Percentiles rank a stretch among this genome's conserved stretches.
These are phyloP conservation scores for Ridgeia piscesae DNA, from an alignment of 1,140 invertebrate species.

Conservation along the genomic window DNA sequence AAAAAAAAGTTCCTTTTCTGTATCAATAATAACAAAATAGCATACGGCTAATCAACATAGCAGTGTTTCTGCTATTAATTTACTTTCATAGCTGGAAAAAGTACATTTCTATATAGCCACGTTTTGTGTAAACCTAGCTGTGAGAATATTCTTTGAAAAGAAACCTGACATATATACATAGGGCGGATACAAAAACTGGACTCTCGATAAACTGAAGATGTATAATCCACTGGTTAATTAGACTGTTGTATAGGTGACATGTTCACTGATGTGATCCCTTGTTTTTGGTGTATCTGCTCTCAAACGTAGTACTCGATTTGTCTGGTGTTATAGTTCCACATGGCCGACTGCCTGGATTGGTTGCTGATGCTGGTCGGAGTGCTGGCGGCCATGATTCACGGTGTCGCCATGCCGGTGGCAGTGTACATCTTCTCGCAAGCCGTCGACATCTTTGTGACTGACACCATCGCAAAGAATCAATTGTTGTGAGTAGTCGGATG, in stretches of 20 bases:
- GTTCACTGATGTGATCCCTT: no score
- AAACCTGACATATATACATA: background rate
- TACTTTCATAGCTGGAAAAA: no score
- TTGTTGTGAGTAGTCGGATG: background rate
- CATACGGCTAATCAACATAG: no score
- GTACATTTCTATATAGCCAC: no score
- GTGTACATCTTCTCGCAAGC: background rate
- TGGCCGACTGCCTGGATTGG: slow-evolving; percentile 6
- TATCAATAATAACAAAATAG: no score
- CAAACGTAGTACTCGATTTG: background rate
- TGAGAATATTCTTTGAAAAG: no score
- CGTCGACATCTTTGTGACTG: background rate
- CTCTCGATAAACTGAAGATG: no score
- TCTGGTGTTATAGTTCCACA: background rate
- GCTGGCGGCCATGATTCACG: slow-evolving; percentile 5
- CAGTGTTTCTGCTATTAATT: no score
- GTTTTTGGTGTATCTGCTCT: background rate
- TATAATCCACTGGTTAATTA: no score
- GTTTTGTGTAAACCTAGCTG: no score
- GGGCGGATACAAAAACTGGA: no score
- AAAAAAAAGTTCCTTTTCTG: background rate
- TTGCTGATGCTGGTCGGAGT: slow-evolving; percentile 14
- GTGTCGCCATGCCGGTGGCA: background rate
- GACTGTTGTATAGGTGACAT: no score
- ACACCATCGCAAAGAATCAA: background rate